Base-by-base conservation (phyloP, 2,113 vertebrate genomes). In the Morone chrysops region DNA sequence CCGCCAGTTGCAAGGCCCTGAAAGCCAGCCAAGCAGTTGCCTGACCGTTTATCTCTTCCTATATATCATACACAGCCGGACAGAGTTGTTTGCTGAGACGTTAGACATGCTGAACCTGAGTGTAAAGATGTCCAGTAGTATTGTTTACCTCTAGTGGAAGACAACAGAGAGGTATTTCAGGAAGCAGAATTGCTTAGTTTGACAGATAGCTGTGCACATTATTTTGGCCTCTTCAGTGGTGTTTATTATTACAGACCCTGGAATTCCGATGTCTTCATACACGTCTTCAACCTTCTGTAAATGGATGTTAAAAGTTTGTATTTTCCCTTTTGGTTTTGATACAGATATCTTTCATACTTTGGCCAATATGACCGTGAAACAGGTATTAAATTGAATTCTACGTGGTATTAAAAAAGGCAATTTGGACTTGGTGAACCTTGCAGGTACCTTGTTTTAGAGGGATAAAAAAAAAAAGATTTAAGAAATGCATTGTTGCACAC, bases 101-200 rank as follows among this genome's bases (percentile, higher is more conserved):
- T 47, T 75, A 6, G 70, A 47, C 59, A 86, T 20, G 70, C 53
- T 43, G 43, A 14, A 48, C 45, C 25, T 47, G 16, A 51, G 62
- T 79, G 45, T 85, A 75, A 90, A 88, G 31, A 69, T 71, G 68
- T 68, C 67, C 57, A 50, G 36, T 69, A 62, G 17, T 68, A 4
- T 78, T 78, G 69, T 89, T 86, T 83, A 79, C 63, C 57, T 68
- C 51, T 13, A 10, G 38, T 18, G 18, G 54, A 45, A 60, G 54
- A 62, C 62, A 25, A 71, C 6, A 8, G 51, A 50, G 78, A 59
- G 13, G n/a, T 76, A 54, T 79, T 68, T 76, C 25, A 10, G 38
- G 50, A 53, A 17, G 16, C 50, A 50, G 31, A 73, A 40, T 9
- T 10, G 25, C 25, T 82, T 22, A 2, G 72, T 60, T 25, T 50